Percentiles rank a stretch among this genome's conserved stretches.
phyloP scores from a whole-genome alignment of 2,888 invertebrate genomes.

The Euspilapteryx auroguttella region DNA sequence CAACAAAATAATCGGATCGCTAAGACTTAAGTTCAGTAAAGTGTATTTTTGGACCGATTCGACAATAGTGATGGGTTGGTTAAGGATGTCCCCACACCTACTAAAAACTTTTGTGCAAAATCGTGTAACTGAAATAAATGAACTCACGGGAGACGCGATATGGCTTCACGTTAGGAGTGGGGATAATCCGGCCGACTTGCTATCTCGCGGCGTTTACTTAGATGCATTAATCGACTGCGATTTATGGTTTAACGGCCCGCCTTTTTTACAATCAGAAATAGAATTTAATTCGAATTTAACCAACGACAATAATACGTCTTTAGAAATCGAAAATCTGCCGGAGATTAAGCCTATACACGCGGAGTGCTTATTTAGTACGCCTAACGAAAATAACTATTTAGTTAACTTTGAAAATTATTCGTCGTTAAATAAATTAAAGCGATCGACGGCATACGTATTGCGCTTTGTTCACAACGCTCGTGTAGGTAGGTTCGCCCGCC shows the following conservation, averaged over 20 bases:
- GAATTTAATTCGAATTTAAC: no score
- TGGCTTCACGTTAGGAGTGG: constrained; percentile 1
- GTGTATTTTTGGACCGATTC: constrained; percentile 12
- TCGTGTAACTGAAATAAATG: constrained; percentile 8
- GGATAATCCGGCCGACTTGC: constrained; percentile 4
- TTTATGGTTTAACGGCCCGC: constrained; percentile 4
- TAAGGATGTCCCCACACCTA: constrained; percentile 6
- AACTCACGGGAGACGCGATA: not conserved
- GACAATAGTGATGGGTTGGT: constrained; percentile 10
- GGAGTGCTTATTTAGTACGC: no score
- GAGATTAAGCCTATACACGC: no score
- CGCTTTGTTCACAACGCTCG: no score
- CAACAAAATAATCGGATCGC: constrained; percentile 8
- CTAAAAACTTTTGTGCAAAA: constrained; percentile 11
- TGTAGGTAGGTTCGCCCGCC: no score
- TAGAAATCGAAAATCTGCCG: no score
- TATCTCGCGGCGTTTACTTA: constrained; percentile 1
- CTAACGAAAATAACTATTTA: no score
- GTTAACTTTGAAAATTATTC: no score
- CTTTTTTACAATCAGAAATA: no score
- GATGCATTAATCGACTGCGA: not conserved
- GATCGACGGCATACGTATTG: no score
- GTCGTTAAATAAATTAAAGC: no score
- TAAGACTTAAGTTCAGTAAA: constrained; percentile 7
- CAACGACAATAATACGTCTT: no score